Evolutionary conservation across 1,140 invertebrate genomes (phyloP), one percentile per base, ranked within the genome.

Genomic region (Palaemon carinicauda): DNA sequence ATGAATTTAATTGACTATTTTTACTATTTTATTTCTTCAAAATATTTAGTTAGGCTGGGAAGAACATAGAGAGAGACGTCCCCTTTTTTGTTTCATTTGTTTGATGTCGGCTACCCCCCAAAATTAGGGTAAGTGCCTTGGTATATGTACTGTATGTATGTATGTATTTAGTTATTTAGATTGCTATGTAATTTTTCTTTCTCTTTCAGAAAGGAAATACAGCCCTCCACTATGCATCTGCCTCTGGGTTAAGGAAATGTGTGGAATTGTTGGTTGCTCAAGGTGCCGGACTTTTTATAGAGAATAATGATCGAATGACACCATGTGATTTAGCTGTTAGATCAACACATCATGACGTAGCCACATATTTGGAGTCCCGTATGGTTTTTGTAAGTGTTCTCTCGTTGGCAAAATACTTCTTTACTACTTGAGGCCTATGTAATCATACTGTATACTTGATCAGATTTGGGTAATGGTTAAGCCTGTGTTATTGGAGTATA

Each of bases 371-470:
- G 17, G 95, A 95, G 91, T 94, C 94, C 19, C 94, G 93, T 90
- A 95, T 95, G 94, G 94, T 95, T 80, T 95, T 95, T 92, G 94
- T 94, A 91, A 94, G 94, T 92, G 41, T 41, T 41, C 12, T 41
- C 12, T 41, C 12, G 3, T 41, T n/a, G 41, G 1, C 1, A 41
- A 12, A 5, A 4, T 41, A 3, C 41, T 41, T 41, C n/a, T n/a
- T 4, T 41, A 41, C 12, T 41, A 9, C 41, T 41, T 12, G 12
- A 41, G 5, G 41, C 41, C 41, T 41, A 9, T 41, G 12, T 41
- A 1, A 9, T 41, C 12, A 41, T 41, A 41, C n/a, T n/a, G n/a
- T n/a, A n/a, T n/a, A n/a, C n/a, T n/a, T n/a, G n/a, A n/a, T n/a
- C n/a, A n/a, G n/a, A n/a, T n/a, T n/a, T n/a, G n/a, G n/a, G n/a